Evolutionary conservation across 2,113 vertebrate species (phyloP), one percentile per base, ranked within the genome.

Genomic region (Megaptera novaeangliae): DNA sequence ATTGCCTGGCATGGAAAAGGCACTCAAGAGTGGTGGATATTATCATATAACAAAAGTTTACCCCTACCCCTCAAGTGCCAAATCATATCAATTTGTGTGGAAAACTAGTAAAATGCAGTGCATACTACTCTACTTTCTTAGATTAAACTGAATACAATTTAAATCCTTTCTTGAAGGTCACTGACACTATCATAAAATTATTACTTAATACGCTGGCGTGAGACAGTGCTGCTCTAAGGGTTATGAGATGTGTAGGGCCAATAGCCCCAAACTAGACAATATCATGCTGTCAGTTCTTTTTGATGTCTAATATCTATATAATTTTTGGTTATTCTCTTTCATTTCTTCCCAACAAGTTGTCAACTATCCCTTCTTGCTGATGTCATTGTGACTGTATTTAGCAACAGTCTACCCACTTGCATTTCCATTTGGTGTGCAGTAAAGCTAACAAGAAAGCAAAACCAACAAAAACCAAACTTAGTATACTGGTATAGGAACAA

Each of bases 91-190:
- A 31, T 27, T 87, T 55, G 2, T 86, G 29, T 68, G 29, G 14
- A 89, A 75, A 92, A 78, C 75, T 59, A 84, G 49, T 84, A 90
- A 96, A 89, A 74, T 68, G 61, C 21, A 59, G 75, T 59, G 20
- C 17, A 77, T 14, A 92, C 41, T 59, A 27, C 18, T 88, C 20
- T 91, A 46, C 20, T 23, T 83, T 96, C 63, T 94, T 95, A 46
- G 44, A 96, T 94, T 72, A 90, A 93, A 71, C 17, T 13, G 34
- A 87, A 75, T 72, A 81, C 36, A 75, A 49, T 72, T 94, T 96
- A 39, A 55, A 59, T 61, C 20, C 11, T 74, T 93, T 85, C 41
- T 90, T 90, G 61, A 91, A 31, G 29, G 82, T 95, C 69, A 87
- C 59, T 90, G 21, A 87, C 3, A 72, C 11, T 20, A 27, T 93